These are phyloP conservation scores for Ophion slaviceki DNA, from an alignment of 2,888 invertebrate genomes.

Conservation along the genomic window DNA sequence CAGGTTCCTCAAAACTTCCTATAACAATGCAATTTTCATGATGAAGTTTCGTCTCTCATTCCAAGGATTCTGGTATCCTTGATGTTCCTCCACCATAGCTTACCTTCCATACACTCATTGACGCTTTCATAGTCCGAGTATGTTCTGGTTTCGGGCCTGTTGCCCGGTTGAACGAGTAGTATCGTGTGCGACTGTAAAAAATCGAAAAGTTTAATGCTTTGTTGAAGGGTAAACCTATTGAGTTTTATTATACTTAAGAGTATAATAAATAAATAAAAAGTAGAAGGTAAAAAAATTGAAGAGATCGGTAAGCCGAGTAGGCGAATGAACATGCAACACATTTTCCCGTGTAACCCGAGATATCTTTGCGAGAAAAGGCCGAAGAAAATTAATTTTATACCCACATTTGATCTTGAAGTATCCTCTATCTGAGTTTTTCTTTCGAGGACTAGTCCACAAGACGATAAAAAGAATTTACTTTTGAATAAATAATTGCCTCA, in stretches of 20 bases:
- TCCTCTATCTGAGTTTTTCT: neutral
- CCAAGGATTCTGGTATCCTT: neutral
- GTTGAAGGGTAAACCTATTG: neutral
- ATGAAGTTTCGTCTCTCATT: neutral
- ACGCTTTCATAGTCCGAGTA: constrained; percentile 99
- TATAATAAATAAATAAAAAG: neutral
- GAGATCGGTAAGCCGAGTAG: neutral
- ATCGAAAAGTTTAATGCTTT: constrained; percentile 7
- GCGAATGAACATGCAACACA: too few relatives aligned
- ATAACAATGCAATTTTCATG: too few relatives aligned
- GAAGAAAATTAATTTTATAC: neutral
- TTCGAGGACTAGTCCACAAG: neutral
- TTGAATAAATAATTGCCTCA: neutral
- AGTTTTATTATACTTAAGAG: neutral
- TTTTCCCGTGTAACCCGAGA: too few relatives aligned
- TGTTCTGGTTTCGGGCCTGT: constrained; percentile 97
- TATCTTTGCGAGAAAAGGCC: neutral
- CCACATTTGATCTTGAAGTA: neutral
- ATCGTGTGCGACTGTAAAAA: constrained; percentile 96
- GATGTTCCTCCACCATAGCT: constrained; percentile 35
- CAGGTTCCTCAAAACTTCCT: too few relatives aligned
- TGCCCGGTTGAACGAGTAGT: constrained; percentile 96
- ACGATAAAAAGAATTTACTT: neutral
- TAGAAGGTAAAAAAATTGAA: neutral
- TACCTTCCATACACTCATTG: constrained; percentile 98